phyloP scores from a whole-genome alignment of 2,888 invertebrate species.

The Andrena bucephala region DNA sequence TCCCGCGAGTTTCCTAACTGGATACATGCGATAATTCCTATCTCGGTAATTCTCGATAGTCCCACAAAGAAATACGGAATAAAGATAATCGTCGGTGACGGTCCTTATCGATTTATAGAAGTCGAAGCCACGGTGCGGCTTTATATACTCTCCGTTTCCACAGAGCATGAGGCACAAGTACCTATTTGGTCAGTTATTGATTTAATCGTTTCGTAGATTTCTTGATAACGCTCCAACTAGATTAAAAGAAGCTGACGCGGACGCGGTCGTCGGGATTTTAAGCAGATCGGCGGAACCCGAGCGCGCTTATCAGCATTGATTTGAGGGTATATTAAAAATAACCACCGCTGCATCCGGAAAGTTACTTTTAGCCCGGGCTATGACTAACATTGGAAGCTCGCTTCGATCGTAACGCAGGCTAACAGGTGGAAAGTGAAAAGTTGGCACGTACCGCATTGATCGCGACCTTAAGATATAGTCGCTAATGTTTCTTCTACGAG shows the following conservation, averaged over 20 bases:
- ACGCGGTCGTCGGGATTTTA: not conserved
- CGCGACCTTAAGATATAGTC: slow-evolving; percentile 6
- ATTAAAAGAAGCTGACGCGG: not conserved
- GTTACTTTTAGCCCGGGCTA: slow-evolving; percentile 69
- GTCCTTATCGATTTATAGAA: not conserved
- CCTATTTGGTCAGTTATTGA: too few species aligned
- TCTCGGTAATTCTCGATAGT: not conserved
- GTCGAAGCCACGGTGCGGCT: too few species aligned
- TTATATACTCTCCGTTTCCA: too few species aligned
- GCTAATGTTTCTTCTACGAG: slow-evolving; percentile 23
- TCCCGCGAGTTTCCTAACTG: slow-evolving; percentile 30
- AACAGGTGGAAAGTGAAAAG: slow-evolving; percentile 74
- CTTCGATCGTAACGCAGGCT: slow-evolving; percentile 50
- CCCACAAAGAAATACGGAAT: not conserved
- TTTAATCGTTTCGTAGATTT: not conserved
- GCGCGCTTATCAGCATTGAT: slow-evolving; percentile 26
- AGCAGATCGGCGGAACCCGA: not conserved
- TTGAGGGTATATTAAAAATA: slow-evolving; percentile 59
- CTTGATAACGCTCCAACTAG: not conserved
- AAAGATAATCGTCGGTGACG: not conserved
- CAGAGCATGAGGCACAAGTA: too few species aligned
- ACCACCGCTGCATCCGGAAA: slow-evolving; percentile 54
- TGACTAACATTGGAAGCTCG: slow-evolving; percentile 65
- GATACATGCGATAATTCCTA: slow-evolving; percentile 1
- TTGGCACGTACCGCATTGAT: slow-evolving; percentile 52